phyloP scores from a whole-genome alignment of 2,888 invertebrate genomes.

The Digitonthophagus gazella region DNA sequence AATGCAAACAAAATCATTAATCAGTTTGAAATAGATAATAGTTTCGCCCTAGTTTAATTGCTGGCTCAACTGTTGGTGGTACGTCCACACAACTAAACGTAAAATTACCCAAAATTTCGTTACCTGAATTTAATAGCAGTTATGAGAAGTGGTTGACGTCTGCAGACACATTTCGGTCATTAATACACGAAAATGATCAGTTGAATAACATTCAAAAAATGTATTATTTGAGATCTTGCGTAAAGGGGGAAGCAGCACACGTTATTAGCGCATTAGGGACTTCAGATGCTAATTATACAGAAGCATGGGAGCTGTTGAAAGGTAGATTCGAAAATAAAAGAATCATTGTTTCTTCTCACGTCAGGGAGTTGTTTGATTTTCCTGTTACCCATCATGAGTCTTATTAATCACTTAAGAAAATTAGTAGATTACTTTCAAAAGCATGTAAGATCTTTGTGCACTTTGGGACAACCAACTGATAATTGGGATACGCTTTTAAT shows the following conservation, averaged over 20 bases:
- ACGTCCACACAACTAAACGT: no score
- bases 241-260: slow-evolving; percentile 29
- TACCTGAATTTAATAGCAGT: no score
- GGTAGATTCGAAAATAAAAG: slow-evolving; percentile 33
- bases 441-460: slow-evolving; percentile 33
- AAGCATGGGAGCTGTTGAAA: slow-evolving; percentile 27
- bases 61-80: no score
- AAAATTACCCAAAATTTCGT: no score
- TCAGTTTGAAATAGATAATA: no score
- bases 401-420: slow-evolving; percentile 25
- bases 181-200: slow-evolving; percentile 21
- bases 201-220: slow-evolving; percentile 27
- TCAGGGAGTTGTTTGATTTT: slow-evolving; percentile 31
- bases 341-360: slow-evolving; percentile 32
- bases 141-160: slow-evolving; percentile 3
- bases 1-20: no score
- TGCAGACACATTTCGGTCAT: slow-evolving; percentile 23
- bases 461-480: slow-evolving; percentile 30
- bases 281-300: slow-evolving; percentile 22
- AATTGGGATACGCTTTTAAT: slow-evolving; percentile 34
- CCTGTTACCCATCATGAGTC: slow-evolving; percentile 26
- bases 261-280: slow-evolving; percentile 26
- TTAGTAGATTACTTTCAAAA: slow-evolving; percentile 32
- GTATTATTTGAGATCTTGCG: slow-evolving; percentile 28
- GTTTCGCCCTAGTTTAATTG: no score